A percentile compares a stretch with the other conserved stretches of the same genome.
Conservation (phyloP, 2,888 invertebrate genomes). For the Polia nebulosa region DNA sequence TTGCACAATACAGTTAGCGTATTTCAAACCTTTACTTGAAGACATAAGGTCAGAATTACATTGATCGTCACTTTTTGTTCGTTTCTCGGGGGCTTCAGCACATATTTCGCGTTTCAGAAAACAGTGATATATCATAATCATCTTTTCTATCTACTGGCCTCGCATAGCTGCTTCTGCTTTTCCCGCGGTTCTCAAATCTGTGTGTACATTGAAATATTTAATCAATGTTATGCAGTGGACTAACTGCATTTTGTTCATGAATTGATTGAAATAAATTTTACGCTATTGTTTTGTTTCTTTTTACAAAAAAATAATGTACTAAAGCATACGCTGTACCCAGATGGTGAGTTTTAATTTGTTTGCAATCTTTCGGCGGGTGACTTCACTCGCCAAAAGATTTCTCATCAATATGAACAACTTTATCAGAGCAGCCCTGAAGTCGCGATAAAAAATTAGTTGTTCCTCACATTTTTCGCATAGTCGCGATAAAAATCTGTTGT, state of each 20-base stretch:
- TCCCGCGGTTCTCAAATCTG: conserved; percentile 27
- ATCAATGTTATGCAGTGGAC: neutral
- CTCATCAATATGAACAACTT: too few species aligned
- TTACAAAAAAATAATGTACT: neutral
- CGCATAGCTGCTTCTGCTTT: conserved; percentile 35
- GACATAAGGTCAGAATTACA: conserved; percentile 43
- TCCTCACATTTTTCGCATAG: too few species aligned
- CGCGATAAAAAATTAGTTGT: too few species aligned
- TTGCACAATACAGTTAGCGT: neutral
- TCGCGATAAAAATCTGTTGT: neutral
- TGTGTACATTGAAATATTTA: conserved; percentile 38
- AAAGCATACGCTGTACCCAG: too few species aligned
- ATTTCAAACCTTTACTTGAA: conserved; percentile 22
- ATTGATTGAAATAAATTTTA: neutral
- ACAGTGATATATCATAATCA: conserved; percentile 61
- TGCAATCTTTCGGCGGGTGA: neutral
- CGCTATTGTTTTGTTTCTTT: neutral
- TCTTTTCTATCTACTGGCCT: conserved; percentile 50
- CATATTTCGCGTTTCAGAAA: conserved; percentile 56
- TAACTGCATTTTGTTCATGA: neutral
- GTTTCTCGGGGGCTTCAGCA: conserved; percentile 19
- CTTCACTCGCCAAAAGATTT: too few species aligned
- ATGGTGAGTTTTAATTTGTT: neutral
- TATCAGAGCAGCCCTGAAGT: neutral
- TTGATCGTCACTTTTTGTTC: neutral